Evolutionary conservation across 2,888 invertebrate genomes (phyloP).

Genomic region (Drosophila yooni): DNA sequence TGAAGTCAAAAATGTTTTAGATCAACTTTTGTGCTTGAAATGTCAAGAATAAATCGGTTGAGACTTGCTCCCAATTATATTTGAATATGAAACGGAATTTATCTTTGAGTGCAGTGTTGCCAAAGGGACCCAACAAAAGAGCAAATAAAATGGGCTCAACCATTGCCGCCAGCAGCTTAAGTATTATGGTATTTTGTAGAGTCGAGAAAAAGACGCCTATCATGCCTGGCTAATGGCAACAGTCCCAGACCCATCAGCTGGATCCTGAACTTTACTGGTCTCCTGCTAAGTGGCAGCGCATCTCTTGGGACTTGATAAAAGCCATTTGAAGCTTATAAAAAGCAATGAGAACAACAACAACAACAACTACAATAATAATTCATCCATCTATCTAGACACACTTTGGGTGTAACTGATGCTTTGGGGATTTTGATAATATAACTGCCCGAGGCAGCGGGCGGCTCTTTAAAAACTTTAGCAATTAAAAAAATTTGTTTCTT

Average conservation of each 20-base stretch:
- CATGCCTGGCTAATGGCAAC: neutral
- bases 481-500: constrained; percentile 49
- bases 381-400: constrained; percentile 25
- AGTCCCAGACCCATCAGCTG: neutral
- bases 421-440: constrained; percentile 30
- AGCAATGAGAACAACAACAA: constrained; percentile 9
- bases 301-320: constrained; percentile 72
- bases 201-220: constrained; percentile 12
- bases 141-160: constrained; percentile 33
- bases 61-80: neutral
- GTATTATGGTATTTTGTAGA: constrained; percentile 16
- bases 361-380: constrained; percentile 12
- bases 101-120: neutral
- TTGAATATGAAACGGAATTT: neutral
- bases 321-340: constrained; percentile 49
- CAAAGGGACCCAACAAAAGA: constrained; percentile 17
- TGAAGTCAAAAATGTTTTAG: neutral
- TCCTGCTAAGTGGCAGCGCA: constrained; percentile 63
- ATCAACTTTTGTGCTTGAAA: neutral
- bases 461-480: constrained; percentile 51
- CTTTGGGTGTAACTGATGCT: constrained; percentile 22
- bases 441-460: constrained; percentile 11
- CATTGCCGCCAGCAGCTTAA: constrained; percentile 2
- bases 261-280: constrained; percentile 20
- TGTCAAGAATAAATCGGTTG: neutral